Evolutionary conservation across 2,888 invertebrate species (phyloP).

Genomic region (Synergus laeviventris): DNA sequence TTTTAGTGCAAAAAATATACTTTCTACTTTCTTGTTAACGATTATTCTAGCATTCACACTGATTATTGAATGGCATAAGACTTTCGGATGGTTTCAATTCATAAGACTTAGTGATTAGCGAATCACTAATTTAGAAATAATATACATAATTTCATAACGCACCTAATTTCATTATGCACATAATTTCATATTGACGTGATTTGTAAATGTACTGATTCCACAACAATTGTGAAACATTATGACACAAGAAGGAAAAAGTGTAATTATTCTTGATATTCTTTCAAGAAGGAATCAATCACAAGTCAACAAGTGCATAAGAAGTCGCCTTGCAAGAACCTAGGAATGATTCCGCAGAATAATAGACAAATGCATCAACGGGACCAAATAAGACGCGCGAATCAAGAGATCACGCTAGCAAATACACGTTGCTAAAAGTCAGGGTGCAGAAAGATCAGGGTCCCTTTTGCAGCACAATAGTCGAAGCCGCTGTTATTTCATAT

Average conservation of each 20-base stretch:
- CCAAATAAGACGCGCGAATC: constrained; percentile 61
- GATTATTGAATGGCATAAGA: too few species aligned
- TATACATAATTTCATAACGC: too few species aligned
- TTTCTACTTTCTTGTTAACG: too few species aligned
- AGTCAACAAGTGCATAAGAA: constrained; percentile 26
- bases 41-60: too few species aligned
- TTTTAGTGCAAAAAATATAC: too few species aligned
- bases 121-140: too few species aligned
- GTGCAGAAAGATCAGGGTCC: constrained; percentile 40
- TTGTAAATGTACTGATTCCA: neutral
- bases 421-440: constrained; percentile 40
- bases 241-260: neutral
- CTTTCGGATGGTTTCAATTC: too few species aligned
- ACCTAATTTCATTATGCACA: too few species aligned
- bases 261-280: neutral
- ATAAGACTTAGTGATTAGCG: too few species aligned
- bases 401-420: constrained; percentile 64
- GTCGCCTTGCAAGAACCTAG: neutral
- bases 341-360: constrained; percentile 36
- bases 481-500: constrained; percentile 54
- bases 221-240: neutral
- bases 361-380: constrained; percentile 50
- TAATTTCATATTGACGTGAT: too few species aligned
- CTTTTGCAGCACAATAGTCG: constrained; percentile 56
- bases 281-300: neutral